phyloP scores from a whole-genome alignment of 2,113 vertebrate species.

The Platycercus adscitus region DNA sequence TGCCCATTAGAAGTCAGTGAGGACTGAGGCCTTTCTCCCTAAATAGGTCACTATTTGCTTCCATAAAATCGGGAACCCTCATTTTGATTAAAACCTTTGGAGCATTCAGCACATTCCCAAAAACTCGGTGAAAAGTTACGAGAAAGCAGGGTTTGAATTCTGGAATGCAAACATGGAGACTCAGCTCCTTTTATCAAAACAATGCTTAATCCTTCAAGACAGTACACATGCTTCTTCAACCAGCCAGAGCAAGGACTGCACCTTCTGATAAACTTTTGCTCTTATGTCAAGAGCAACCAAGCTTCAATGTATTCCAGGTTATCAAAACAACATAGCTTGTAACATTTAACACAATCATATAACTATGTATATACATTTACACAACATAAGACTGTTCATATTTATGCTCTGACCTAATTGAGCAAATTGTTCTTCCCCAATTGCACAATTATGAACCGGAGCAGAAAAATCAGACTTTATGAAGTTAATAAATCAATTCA shows the following conservation, averaged over 20 bases:
- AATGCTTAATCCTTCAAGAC: background rate
- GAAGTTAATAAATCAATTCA: constrained; percentile 55
- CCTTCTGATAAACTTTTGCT: background rate
- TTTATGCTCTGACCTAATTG: constrained; percentile 50
- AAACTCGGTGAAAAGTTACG: background rate
- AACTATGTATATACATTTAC: background rate
- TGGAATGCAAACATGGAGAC: background rate
- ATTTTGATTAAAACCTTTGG: background rate
- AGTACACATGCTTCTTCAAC: background rate
- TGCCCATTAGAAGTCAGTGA: background rate
- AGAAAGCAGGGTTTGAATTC: background rate
- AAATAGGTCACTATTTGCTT: background rate
- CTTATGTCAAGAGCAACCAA: background rate
- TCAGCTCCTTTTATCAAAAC: background rate
- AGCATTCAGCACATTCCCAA: background rate
- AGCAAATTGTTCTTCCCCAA: constrained; percentile 1
- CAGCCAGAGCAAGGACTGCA: background rate
- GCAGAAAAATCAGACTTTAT: constrained; percentile 50
- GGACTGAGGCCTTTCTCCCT: background rate
- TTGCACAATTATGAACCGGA: constrained; percentile 49
- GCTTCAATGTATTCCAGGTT: background rate
- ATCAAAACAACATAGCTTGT: background rate
- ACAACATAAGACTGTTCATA: constrained; percentile 12
- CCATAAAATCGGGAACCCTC: background rate
- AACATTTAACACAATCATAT: background rate